A percentile compares a stretch with the other conserved stretches of the same genome.
These are phyloP conservation scores for Lasioglossum pauxillum DNA, from an alignment of 2,888 invertebrate genomes.

Conservation along the genomic window DNA sequence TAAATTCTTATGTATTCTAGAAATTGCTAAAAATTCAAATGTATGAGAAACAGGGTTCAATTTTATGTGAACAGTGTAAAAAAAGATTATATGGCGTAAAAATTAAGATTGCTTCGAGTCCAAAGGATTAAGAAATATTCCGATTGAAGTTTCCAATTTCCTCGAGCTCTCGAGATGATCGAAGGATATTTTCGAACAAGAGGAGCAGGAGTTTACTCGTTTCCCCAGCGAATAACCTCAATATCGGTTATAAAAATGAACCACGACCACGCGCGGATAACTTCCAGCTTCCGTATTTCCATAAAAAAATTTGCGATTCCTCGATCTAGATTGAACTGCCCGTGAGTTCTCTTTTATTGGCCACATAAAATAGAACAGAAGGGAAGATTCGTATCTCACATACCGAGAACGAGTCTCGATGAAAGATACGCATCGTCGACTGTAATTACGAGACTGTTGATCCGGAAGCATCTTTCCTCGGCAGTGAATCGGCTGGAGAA, in stretches of 20 bases:
- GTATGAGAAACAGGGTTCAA: too few relatives aligned
- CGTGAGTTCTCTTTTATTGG: not conserved
- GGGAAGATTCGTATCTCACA: not conserved
- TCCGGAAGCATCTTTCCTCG: not conserved
- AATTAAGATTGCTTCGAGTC: too few relatives aligned
- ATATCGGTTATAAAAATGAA: not conserved
- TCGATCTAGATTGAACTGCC: not conserved
- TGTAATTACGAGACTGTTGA: not conserved
- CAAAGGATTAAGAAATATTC: not conserved
- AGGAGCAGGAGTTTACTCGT: not conserved
- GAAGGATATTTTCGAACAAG: not conserved
- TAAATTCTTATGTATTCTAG: too few relatives aligned
- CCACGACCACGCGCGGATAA: not conserved
- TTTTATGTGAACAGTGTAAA: too few relatives aligned
- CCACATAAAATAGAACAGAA: not conserved
- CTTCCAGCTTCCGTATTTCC: not conserved
- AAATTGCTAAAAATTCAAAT: too few relatives aligned
- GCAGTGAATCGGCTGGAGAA: slow-evolving; percentile 5
- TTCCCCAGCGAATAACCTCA: not conserved
- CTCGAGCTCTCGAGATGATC: not conserved
- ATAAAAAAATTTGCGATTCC: not conserved
- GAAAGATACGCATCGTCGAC: not conserved
- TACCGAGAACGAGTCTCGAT: not conserved
- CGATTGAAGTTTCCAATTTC: not conserved
- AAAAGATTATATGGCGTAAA: too few relatives aligned